Base-by-base conservation (phyloP, 2,113 vertebrate species). In the Glaucomys volans region DNA sequence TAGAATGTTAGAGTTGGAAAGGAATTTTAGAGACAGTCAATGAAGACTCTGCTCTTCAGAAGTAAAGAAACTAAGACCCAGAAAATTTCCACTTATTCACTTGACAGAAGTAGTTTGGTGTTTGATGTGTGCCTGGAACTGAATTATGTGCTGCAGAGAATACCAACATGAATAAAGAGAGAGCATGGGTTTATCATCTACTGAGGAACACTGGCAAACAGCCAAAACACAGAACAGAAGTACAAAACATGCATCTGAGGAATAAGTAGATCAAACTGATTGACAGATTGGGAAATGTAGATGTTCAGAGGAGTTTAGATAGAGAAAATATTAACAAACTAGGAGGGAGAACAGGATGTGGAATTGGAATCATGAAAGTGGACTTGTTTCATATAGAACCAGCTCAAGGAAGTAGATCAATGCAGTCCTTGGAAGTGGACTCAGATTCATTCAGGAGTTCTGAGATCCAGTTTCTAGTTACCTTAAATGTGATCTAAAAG, bases 1-100 rank as follows among this genome's bases (percentile, higher is more conserved):
- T 74, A 91, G 77, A 93, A 93, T 82, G 13, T 35, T 91, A 91
- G 59, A 77, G 84, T 26, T 86, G 44, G 52, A 85, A 86, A 82
- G 75, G 74, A 42, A 17, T 44, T 87, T 57, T 57, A 20, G 5
- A 40, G 10, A 47, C 5, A 72, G 72, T 81, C 66, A 44, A 67
- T 84, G 5, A 82, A 72, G 52, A 88, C 44, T 88, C 16, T 54
- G 4, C 8, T 92, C 79, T 94, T 81, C 77, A 87, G 71, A 80
- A 52, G 11, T 87, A 24, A 95, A 20, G 28, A 94, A 94, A 72
- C 32, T 3, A 59, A 77, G 64, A n/a, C 44, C 47, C 40, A 92
- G 67, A 92, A 89, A 82, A 67, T 82, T 76, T 82, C 35, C 5
- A 26, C 26, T 67, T 11, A 76, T 82, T 91, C 1, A 86, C 67